A percentile compares a stretch with the other conserved stretches of the same genome.
Evolutionary conservation across 2,888 invertebrate species (phyloP).

Genomic region (Plebejus argus): DNA sequence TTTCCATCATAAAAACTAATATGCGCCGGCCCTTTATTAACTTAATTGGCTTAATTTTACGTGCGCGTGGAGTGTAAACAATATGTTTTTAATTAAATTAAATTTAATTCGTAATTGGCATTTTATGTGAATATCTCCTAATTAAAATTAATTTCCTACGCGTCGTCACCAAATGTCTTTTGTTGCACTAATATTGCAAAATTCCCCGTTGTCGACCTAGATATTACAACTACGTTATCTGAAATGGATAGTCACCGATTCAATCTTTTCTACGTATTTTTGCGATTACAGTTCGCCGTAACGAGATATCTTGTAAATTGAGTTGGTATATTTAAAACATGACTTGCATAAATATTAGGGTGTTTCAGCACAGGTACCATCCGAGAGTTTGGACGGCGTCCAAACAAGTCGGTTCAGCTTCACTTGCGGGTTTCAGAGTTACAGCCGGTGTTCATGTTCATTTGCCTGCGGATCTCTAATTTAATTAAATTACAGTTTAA

Average conservation of each 20-base stretch:
- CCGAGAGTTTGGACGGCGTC: not conserved
- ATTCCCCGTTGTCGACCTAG: not conserved
- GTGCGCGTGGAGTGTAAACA: conserved; percentile 10
- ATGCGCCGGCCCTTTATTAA: conserved; percentile 26
- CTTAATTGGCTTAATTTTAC: conserved; percentile 15
- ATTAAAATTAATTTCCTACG: not conserved
- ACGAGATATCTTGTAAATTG: conserved; percentile 12
- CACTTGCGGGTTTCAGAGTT: conserved; percentile 11
- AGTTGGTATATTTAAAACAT: conserved; percentile 9
- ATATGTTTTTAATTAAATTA: conserved; percentile 5
- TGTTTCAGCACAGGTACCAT: not conserved
- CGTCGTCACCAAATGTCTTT: not conserved
- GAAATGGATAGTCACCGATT: not conserved
- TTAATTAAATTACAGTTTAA: not conserved
- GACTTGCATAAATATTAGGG: conserved; percentile 22
- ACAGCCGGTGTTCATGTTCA: not conserved
- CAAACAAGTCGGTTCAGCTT: conserved; percentile 12
- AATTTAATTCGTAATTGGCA: conserved; percentile 2
- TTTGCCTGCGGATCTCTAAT: not conserved
- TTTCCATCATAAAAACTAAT: conserved; percentile 46
- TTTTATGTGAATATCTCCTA: not conserved
- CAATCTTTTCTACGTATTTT: not conserved
- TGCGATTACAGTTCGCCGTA: not conserved
- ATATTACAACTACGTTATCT: not conserved
- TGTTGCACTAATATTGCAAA: not conserved